phyloP scores from a whole-genome alignment of 1,140 invertebrate genomes.

The Pachypsylla venusta region DNA sequence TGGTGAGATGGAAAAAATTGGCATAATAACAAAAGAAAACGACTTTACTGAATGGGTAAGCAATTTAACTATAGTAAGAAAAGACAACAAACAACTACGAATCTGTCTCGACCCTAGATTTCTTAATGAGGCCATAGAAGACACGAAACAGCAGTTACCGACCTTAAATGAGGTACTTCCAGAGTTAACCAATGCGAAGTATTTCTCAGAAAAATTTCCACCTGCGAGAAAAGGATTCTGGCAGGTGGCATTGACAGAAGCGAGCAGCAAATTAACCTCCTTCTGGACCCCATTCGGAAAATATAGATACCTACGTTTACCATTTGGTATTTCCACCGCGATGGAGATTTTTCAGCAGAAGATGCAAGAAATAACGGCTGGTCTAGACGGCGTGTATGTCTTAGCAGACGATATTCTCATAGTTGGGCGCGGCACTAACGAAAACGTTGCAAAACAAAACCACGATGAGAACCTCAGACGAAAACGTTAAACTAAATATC shows the following conservation, averaged over 20 bases:
- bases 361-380: conserved; percentile 24
- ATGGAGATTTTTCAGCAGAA: neutral
- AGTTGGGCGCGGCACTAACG: conserved; percentile 13
- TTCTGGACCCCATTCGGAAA: conserved; percentile 24
- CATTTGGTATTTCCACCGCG: neutral
- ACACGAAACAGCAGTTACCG: conserved; percentile 14
- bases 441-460: conserved; percentile 13
- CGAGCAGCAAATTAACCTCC: conserved; percentile 12
- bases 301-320: conserved; percentile 25
- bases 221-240: conserved; percentile 20
- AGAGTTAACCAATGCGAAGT: conserved; percentile 17
- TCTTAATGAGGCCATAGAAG: conserved; percentile 17
- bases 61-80: conserved; percentile 28
- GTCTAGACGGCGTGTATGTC: conserved; percentile 24
- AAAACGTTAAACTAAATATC: conserved; percentile 14
- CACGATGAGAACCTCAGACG: conserved; percentile 19
- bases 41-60: conserved; percentile 26
- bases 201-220: conserved; percentile 16
- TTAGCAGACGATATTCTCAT: conserved; percentile 30
- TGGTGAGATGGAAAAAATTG: conserved; percentile 18
- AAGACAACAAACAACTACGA: conserved; percentile 27
- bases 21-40: conserved; percentile 16
- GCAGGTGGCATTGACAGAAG: conserved; percentile 16
- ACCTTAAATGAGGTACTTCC: conserved; percentile 16
- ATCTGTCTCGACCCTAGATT: conserved; percentile 30